Percentiles rank a stretch among this genome's conserved stretches.
phyloP scores from a whole-genome alignment of 2,888 invertebrate genomes.

The Drosophila emarginata region DNA sequence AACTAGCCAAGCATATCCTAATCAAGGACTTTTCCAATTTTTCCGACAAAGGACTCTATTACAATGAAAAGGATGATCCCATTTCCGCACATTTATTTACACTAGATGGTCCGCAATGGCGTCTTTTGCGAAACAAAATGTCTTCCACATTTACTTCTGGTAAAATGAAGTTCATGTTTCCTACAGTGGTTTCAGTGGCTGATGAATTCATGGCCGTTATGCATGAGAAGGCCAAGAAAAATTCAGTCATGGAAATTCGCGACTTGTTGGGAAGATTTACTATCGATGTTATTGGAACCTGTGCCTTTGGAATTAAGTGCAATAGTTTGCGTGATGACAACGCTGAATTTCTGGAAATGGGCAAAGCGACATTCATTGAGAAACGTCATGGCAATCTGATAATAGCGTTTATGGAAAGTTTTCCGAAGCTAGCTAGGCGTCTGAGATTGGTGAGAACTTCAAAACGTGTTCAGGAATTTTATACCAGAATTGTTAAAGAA shows the following conservation, averaged over 20 bases:
- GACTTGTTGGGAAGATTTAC: slow-evolving; percentile 58
- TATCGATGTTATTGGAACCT: slow-evolving; percentile 83
- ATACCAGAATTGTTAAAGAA: slow-evolving; percentile 75
- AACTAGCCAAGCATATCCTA: slow-evolving; percentile 60
- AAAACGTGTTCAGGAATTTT: slow-evolving; percentile 73
- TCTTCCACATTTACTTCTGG: slow-evolving; percentile 83
- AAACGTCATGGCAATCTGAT: slow-evolving; percentile 39
- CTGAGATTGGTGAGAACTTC: slow-evolving; percentile 76
- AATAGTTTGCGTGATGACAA: slow-evolving; percentile 79
- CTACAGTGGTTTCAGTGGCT: slow-evolving; percentile 62
- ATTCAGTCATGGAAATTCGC: slow-evolving; percentile 23
- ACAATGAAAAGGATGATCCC: slow-evolving; percentile 79
- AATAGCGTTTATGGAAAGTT: slow-evolving; percentile 40
- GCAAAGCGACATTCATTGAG: slow-evolving; percentile 50
- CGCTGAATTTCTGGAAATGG: slow-evolving; percentile 71
- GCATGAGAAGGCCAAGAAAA: slow-evolving; percentile 27
- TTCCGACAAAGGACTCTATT: slow-evolving; percentile 74
- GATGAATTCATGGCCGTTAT: slow-evolving; percentile 48
- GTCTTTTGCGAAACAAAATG: slow-evolving; percentile 80
- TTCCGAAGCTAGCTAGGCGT: slow-evolving; percentile 67
- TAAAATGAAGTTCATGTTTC: slow-evolving; percentile 83
- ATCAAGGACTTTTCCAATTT: slow-evolving; percentile 78
- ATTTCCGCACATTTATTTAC: slow-evolving; percentile 75
- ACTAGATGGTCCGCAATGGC: slow-evolving; percentile 81
- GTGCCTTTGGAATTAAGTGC: slow-evolving; percentile 82